A percentile compares a stretch with the other conserved stretches of the same genome.
Evolutionary conservation across 2,888 invertebrate species (phyloP).

Genomic region (Chrysolina haemoptera): DNA sequence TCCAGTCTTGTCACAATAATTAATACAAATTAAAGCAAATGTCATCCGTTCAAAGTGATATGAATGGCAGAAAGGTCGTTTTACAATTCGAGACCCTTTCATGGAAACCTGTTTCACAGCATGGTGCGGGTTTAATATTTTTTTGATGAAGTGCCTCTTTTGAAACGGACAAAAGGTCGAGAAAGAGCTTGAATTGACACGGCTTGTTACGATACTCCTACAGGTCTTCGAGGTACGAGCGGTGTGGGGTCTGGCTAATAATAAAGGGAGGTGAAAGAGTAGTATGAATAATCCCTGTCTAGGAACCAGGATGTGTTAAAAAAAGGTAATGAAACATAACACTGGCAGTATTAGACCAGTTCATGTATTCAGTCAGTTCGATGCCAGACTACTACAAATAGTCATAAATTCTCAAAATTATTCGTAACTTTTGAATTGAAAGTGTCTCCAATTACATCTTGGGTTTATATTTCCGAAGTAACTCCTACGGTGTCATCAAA

Average conservation of each 20-base stretch:
- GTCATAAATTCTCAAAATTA: no score
- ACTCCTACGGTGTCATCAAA: no score
- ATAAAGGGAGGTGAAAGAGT: slow-evolving; percentile 4
- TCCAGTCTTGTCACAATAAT: background rate
- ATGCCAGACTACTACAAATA: no score
- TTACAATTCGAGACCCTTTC: slow-evolving; percentile 24
- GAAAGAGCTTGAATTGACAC: slow-evolving; percentile 32
- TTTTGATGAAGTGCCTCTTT: slow-evolving; percentile 53
- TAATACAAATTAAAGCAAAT: slow-evolving; percentile 29
- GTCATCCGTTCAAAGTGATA: slow-evolving; percentile 3
- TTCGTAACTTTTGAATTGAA: no score
- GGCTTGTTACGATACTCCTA: slow-evolving; percentile 39
- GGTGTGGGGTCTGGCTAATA: slow-evolving; percentile 7
- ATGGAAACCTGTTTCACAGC: slow-evolving; percentile 42
- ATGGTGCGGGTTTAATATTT: slow-evolving; percentile 48
- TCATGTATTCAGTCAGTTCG: no score
- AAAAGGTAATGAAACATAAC: background rate
- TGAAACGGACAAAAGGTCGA: slow-evolving; percentile 39
- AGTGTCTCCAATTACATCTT: no score
- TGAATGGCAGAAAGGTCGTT: slow-evolving; percentile 19
- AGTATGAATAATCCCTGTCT: background rate
- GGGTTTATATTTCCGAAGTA: no score
- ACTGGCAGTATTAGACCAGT: background rate
- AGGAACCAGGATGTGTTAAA: background rate
- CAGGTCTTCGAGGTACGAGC: background rate